phyloP scores from a whole-genome alignment of 2,888 invertebrate genomes.

The Sinhomidia bicolor region DNA sequence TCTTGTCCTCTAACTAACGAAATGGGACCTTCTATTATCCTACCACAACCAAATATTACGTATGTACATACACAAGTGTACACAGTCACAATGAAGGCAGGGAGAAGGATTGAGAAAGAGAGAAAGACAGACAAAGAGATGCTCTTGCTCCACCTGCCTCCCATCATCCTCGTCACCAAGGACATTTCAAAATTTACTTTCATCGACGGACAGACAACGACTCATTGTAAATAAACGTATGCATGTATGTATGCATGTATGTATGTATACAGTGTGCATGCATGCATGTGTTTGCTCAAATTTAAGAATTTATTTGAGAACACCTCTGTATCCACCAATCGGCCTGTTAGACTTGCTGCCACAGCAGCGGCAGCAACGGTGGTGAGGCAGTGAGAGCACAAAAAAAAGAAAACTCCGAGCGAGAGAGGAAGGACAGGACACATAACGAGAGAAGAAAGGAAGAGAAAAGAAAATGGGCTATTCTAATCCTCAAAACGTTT shows the following conservation, averaged over 20 bases:
- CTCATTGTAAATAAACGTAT: slow-evolving; percentile 5
- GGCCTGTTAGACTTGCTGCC: too few relatives aligned
- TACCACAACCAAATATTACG: not conserved
- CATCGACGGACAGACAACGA: not conserved
- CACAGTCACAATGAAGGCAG: slow-evolving; percentile 25
- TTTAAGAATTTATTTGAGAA: too few relatives aligned
- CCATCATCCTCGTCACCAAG: not conserved
- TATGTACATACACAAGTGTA: not conserved
- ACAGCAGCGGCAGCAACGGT: too few relatives aligned
- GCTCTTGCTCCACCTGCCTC: not conserved
- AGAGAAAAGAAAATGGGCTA: not conserved
- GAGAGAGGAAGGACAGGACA: too few relatives aligned
- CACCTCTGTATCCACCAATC: too few relatives aligned
- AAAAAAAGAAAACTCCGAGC: too few relatives aligned
- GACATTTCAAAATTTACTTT: slow-evolving; percentile 36
- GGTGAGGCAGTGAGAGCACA: too few relatives aligned
- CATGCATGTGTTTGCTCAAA: too few relatives aligned
- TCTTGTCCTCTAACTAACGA: too few relatives aligned
- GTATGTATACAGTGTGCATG: not conserved
- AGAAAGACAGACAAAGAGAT: too few relatives aligned
- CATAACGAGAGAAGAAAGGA: not conserved
- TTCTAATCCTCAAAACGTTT: slow-evolving; percentile 28
- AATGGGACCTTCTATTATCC: slow-evolving; percentile 18
- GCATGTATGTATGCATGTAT: too few relatives aligned
- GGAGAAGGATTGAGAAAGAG: too few relatives aligned